phyloP scores from a whole-genome alignment of 2,797 vertebrate species.

The Halcyon smyrnensis region DNA sequence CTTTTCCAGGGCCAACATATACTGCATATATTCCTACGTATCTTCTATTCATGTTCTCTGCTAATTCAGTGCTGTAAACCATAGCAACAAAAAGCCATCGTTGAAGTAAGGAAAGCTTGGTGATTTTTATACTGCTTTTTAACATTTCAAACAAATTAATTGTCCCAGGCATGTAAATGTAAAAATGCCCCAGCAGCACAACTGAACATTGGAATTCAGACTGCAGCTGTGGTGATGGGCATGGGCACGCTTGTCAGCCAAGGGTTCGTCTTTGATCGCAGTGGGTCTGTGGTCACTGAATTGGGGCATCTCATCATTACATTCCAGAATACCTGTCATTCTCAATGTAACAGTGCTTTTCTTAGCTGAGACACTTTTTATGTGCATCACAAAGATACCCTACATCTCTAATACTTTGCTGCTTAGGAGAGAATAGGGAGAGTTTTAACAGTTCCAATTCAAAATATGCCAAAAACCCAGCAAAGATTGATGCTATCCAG shows the following conservation, averaged over 20 bases:
- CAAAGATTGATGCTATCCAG: background rate
- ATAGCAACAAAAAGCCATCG: background rate
- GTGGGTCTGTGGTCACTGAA: background rate
- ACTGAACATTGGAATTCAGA: background rate
- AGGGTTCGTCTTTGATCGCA: background rate
- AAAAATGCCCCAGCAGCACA: background rate
- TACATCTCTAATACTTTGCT: background rate
- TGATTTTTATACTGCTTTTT: background rate
- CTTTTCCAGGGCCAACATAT: constrained; percentile 61
- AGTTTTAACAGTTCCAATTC: background rate
- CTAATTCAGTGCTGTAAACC: background rate
- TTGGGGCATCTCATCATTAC: background rate
- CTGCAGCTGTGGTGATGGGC: accelerated
- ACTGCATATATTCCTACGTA: background rate
- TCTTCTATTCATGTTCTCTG: constrained; percentile 20
- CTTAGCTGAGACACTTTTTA: background rate
- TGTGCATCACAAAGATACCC: background rate
- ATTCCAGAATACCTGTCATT: background rate
- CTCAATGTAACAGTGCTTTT: background rate
- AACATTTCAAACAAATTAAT: background rate
- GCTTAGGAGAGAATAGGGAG: background rate
- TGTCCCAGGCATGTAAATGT: too few relatives aligned
- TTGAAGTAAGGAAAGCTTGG: background rate
- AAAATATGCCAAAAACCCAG: background rate
- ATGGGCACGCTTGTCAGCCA: background rate